Base-by-base conservation (phyloP, 2,888 invertebrate species). In the Drosophila putrida region DNA sequence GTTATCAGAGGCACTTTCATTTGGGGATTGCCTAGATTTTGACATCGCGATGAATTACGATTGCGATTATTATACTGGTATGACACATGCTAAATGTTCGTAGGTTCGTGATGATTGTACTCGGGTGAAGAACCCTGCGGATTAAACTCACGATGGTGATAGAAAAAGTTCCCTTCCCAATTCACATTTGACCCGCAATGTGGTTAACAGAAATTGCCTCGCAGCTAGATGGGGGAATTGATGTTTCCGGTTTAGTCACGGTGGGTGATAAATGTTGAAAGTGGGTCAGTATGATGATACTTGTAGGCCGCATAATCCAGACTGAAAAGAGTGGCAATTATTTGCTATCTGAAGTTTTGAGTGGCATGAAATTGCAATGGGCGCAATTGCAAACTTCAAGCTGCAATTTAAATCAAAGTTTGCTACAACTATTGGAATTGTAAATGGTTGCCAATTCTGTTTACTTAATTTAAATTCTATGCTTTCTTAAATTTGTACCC, bases 91-190 rank as follows among this genome's bases (percentile, higher is more conserved):
- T 15, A 13, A 33, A 35, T 27, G 41, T 10, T 28, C n/a, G 15
- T 31, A 57, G 13, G 41, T 10, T 28, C n/a, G 15, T 31, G 57
- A 53, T 20, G 11, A 53, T 59, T 54, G 28, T 63, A 47, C 31
- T 8, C 15, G 59, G 44, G 62, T 54, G 44, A 77, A 59, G 63
- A 70, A 80, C 78, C 68, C 36, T 20, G 38, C 13, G 27, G 51
- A 80, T 65, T 70, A 62, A 70, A 70, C 64, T 58, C 68, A 70
- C 72, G 71, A 63, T 70, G 61, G 67, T 47, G 63, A 71, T 71
- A 82, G 77, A 77, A 79, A 79, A 85, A 88, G 68, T 72, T 67
- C 74, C 71, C 71, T 54, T 75, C n/a, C n/a, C n/a, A n/a, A n/a
- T 69, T 66, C 65, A 60, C 83, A 64, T 28, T 51, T 54, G 36